Evolutionary conservation across 2,888 invertebrate species (phyloP).

Genomic region (Drosophila leonis): DNA sequence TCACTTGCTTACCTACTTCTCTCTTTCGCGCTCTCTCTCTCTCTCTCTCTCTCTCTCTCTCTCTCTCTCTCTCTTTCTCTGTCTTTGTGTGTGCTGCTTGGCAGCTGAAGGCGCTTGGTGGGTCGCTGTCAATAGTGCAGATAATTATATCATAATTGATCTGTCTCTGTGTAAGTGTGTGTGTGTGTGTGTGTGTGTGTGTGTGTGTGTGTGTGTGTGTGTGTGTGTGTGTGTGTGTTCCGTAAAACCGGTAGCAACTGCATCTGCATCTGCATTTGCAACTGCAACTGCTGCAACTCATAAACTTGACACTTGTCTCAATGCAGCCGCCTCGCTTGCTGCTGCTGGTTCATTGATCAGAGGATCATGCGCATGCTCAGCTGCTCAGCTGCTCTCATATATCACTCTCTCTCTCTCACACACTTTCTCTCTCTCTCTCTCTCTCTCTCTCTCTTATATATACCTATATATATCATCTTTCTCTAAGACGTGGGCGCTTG

Average conservation of each 20-base stretch:
- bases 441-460: background rate
- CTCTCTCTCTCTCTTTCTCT: background rate
- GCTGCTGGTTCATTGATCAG: conserved; percentile 11
- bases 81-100: background rate
- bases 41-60: background rate
- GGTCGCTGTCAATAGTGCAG: conserved; percentile 75
- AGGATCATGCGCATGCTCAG: conserved; percentile 20
- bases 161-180: conserved; percentile 23
- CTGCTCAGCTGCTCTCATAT: background rate
- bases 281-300: conserved; percentile 31
- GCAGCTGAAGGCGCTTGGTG: conserved; percentile 38
- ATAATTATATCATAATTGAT: conserved; percentile 80
- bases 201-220: conserved; percentile 27
- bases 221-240: conserved; percentile 28
- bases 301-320: conserved; percentile 60
- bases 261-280: conserved; percentile 45
- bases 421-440: background rate
- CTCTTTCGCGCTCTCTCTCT: background rate
- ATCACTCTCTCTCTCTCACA: background rate
- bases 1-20: conserved; percentile 55
- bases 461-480: background rate
- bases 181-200: conserved; percentile 28
- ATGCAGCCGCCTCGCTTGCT: background rate
- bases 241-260: conserved; percentile 70
- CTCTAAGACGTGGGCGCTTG: conserved; percentile 34